Evolutionary conservation across 2,797 vertebrate genomes (phyloP).

Genomic region (Pseudocheirus occidentalis): DNA sequence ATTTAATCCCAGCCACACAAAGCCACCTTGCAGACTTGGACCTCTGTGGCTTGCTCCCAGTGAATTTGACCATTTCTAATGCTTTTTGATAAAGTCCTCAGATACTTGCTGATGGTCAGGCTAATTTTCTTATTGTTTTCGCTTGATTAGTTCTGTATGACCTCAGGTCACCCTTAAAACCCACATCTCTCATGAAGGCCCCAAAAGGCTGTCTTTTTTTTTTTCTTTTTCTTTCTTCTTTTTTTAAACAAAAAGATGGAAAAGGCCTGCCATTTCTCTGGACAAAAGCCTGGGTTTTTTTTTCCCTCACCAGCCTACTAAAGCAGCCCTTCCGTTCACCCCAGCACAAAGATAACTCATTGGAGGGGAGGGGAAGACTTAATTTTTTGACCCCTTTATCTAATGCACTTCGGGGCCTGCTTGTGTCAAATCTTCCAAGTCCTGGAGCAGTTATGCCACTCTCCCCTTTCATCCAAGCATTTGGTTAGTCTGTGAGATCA

Average conservation of each 20-base stretch:
- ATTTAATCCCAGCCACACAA: constrained; percentile 87
- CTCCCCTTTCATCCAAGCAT: constrained; percentile 76
- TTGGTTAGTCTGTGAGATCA: neutral
- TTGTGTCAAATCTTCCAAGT: constrained; percentile 87
- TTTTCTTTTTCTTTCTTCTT: constrained; percentile 48
- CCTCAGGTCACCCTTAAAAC: constrained; percentile 91
- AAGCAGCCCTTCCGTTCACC: constrained; percentile 87
- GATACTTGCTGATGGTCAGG: constrained; percentile 88
- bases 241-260: constrained; percentile 80
- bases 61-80: constrained; percentile 87
- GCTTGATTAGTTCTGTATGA: constrained; percentile 92
- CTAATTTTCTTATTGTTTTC: constrained; percentile 91
- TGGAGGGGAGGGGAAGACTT: constrained; percentile 85
- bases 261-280: constrained; percentile 85
- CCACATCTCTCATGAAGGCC: constrained; percentile 88
- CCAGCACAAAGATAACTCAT: constrained; percentile 95
- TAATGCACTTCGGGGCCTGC: constrained; percentile 84
- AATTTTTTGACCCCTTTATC: constrained; percentile 85
- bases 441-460: constrained; percentile 76
- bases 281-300: constrained; percentile 89
- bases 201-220: constrained; percentile 82
- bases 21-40: constrained; percentile 87
- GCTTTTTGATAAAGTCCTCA: constrained; percentile 92
- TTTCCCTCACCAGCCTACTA: constrained; percentile 79
- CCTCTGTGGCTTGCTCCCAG: constrained; percentile 80